phyloP scores from a whole-genome alignment of 2,113 vertebrate genomes.

The Dicrurus megarhynchus region DNA sequence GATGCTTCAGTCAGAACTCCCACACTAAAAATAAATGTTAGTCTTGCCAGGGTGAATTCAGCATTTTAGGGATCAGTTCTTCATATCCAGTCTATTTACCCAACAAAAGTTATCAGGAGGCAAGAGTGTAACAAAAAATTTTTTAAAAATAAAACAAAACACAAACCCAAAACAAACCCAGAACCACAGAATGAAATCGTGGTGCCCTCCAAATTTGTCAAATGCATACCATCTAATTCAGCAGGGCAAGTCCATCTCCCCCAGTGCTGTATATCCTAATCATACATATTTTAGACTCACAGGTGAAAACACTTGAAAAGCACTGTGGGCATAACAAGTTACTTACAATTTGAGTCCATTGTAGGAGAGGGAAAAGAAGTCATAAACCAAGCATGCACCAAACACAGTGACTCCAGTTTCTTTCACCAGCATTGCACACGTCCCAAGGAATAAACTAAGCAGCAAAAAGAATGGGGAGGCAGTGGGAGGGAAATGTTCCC shows the following conservation, averaged over 20 bases:
- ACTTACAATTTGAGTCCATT: slow-evolving; percentile 82
- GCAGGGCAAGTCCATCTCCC: not conserved
- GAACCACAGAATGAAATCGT: not conserved
- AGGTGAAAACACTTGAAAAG: not conserved
- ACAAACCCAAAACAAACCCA: not conserved
- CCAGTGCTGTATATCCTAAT: not conserved
- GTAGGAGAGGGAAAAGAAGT: slow-evolving; percentile 85
- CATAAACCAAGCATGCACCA: slow-evolving; percentile 91
- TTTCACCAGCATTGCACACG: slow-evolving; percentile 96
- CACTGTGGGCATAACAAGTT: not conserved
- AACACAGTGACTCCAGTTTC: slow-evolving; percentile 96
- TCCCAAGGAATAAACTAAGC: slow-evolving; percentile 87
- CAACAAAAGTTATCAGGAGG: not conserved
- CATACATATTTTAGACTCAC: not conserved
- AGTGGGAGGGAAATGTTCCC: slow-evolving; percentile 78
- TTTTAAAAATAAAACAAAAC: too few species aligned
- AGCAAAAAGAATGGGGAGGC: slow-evolving; percentile 79
- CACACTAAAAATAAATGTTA: not conserved
- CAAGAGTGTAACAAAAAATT: not conserved
- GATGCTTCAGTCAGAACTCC: not conserved
- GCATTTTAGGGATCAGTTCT: not conserved
- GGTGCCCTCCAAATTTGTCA: not conserved
- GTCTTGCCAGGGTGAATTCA: not conserved
- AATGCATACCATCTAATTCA: not conserved
- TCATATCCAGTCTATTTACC: not conserved